Evolutionary conservation across 2,113 vertebrate species (phyloP).

Genomic region (Anthoscopus minutus): DNA sequence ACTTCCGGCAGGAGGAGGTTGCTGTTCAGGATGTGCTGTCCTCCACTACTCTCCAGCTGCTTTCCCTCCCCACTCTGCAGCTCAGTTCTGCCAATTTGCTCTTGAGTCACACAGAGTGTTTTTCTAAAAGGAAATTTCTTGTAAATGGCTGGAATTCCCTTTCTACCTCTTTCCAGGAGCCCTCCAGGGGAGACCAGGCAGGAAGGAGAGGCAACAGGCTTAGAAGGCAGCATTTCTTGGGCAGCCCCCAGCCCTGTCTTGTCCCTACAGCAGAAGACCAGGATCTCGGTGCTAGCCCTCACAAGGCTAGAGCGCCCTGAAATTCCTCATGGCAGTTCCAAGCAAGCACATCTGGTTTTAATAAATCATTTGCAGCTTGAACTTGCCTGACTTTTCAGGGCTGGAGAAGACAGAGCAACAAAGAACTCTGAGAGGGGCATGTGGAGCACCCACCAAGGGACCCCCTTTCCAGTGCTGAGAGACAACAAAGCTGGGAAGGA

Average conservation of each 20-base stretch:
- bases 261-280: slow-evolving; percentile 6
- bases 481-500: neutral
- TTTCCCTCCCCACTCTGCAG: neutral
- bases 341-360: slow-evolving; percentile 55
- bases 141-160: neutral
- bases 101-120: neutral
- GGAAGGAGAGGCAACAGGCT: neutral
- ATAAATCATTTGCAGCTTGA: slow-evolving; percentile 54
- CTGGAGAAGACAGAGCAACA: neutral
- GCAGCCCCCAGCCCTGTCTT: neutral
- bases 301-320: slow-evolving; percentile 2
- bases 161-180: neutral
- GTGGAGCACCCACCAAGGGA: neutral
- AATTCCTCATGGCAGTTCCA: slow-evolving; percentile 47
- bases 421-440: neutral
- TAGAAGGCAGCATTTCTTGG: neutral
- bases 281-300: neutral
- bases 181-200: neutral
- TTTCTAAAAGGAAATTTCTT: neutral
- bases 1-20: neutral
- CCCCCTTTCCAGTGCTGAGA: neutral
- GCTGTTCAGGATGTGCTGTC: neutral
- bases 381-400: slow-evolving; percentile 16
- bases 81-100: neutral
- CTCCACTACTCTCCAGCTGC: neutral